phyloP scores from a whole-genome alignment of 2,888 invertebrate genomes.

The Cantharis lateralis region DNA sequence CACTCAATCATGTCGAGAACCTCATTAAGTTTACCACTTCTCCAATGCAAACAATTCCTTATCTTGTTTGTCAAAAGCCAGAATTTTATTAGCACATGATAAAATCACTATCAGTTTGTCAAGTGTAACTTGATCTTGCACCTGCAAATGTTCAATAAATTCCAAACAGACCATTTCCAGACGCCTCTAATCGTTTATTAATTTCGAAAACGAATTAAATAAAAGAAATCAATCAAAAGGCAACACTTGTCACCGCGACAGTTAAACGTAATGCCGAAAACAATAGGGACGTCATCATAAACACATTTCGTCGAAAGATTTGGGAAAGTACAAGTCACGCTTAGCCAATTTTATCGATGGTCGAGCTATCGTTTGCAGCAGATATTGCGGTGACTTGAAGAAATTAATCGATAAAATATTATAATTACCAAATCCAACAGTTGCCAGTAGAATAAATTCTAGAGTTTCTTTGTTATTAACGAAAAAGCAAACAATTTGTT shows the following conservation, averaged over 20 bases:
- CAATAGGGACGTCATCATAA: slow-evolving; percentile 57
- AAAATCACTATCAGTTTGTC: slow-evolving; percentile 28
- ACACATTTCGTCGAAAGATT: slow-evolving; percentile 53
- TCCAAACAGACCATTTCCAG: background rate
- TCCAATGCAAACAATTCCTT: slow-evolving; percentile 40
- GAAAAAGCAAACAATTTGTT: background rate
- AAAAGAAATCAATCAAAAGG: slow-evolving; percentile 38
- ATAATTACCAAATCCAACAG: slow-evolving; percentile 53
- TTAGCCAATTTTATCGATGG: slow-evolving; percentile 55
- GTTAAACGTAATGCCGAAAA: slow-evolving; percentile 44
- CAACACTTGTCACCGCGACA: slow-evolving; percentile 34
- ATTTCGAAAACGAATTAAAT: slow-evolving; percentile 10
- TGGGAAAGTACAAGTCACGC: slow-evolving; percentile 55
- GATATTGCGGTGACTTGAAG: slow-evolving; percentile 56
- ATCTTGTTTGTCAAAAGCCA: slow-evolving; percentile 40
- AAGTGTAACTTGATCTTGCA: slow-evolving; percentile 22
- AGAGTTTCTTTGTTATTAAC: background rate
- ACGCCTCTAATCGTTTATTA: background rate
- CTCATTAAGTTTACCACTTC: slow-evolving; percentile 40
- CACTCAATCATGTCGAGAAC: slow-evolving; percentile 44
- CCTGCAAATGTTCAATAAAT: slow-evolving; percentile 9
- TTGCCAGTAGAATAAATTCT: slow-evolving; percentile 28
- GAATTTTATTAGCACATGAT: slow-evolving; percentile 31
- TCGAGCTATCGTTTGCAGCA: slow-evolving; percentile 54
- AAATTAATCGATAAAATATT: slow-evolving; percentile 58